Conservation (phyloP, 2,113 vertebrate genomes). For the Ellobius talpinus region DNA sequence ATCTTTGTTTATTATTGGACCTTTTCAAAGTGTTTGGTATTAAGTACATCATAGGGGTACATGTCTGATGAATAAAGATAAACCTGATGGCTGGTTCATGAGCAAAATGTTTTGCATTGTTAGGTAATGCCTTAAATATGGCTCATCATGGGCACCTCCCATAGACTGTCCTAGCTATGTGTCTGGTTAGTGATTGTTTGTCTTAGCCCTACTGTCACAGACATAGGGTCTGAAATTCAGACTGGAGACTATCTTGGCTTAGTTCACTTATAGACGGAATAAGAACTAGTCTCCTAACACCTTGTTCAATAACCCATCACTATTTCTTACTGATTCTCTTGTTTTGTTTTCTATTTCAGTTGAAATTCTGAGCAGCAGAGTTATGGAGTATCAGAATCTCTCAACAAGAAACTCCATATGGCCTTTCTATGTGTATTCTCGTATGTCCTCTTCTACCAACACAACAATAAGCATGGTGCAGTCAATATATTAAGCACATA, state of each 20-base stretch:
- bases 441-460: constrained; percentile 90
- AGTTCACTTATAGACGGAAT: constrained; percentile 30
- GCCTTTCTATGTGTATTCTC: constrained; percentile 91
- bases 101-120: not conserved
- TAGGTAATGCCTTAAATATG: not conserved
- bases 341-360: constrained; percentile 90
- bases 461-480: constrained; percentile 94
- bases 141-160: not conserved
- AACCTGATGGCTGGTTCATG: not conserved
- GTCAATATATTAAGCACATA: constrained; percentile 90
- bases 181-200: not conserved
- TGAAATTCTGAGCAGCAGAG: constrained; percentile 93
- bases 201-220: not conserved
- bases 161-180: not conserved
- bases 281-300: constrained; percentile 9
- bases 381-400: constrained; percentile 91
- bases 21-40: constrained; percentile 29
- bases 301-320: constrained; percentile 45
- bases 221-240: constrained; percentile 15
- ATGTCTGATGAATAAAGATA: not conserved
- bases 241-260: constrained; percentile 13
- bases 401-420: constrained; percentile 92
- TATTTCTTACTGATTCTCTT: constrained; percentile 70
- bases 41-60: constrained; percentile 14
- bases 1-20: not conserved